A percentile compares a stretch with the other conserved stretches of the same genome.
Evolutionary conservation across 2,797 vertebrate species (phyloP).

Genomic region (Heteromormyrus szaboi): DNA sequence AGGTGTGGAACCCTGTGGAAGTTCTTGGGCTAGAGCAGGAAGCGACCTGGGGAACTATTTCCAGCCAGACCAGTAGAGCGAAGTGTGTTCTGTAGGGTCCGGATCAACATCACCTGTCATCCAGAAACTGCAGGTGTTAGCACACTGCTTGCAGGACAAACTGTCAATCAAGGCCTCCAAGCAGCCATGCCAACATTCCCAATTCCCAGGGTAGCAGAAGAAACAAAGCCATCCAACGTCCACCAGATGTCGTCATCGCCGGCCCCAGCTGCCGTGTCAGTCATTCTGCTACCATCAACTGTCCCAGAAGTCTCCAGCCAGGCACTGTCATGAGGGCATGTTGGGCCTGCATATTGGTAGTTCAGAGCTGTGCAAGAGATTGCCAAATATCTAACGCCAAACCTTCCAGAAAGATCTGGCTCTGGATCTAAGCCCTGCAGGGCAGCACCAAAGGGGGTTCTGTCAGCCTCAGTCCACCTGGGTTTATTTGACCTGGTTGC

Average conservation of each 20-base stretch:
- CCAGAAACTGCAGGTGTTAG: slow-evolving; percentile 3
- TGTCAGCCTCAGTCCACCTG: not conserved
- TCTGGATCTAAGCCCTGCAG: not conserved
- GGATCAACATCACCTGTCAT: not conserved
- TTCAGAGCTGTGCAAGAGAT: not conserved
- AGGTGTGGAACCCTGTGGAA: not conserved
- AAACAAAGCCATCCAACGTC: not conserved
- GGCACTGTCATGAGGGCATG: not conserved
- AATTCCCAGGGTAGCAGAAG: not conserved
- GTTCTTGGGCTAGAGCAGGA: not conserved
- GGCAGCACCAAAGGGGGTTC: not conserved
- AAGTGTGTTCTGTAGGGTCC: not conserved
- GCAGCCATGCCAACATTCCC: not conserved
- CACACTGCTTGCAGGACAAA: not conserved
- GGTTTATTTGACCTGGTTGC: not conserved
- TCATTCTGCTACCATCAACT: not conserved
- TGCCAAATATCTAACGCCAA: not conserved
- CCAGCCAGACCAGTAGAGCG: not conserved
- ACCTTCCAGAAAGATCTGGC: not conserved
- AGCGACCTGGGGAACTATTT: not conserved
- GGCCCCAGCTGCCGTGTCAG: not conserved
- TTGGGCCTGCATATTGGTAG: not conserved
- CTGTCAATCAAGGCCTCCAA: not conserved
- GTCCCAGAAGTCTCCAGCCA: not conserved
- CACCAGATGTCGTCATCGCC: not conserved